Evolutionary conservation across 2,888 invertebrate genomes (phyloP), one percentile per base, ranked within the genome.

Genomic region (Xestia sexstrigata): DNA sequence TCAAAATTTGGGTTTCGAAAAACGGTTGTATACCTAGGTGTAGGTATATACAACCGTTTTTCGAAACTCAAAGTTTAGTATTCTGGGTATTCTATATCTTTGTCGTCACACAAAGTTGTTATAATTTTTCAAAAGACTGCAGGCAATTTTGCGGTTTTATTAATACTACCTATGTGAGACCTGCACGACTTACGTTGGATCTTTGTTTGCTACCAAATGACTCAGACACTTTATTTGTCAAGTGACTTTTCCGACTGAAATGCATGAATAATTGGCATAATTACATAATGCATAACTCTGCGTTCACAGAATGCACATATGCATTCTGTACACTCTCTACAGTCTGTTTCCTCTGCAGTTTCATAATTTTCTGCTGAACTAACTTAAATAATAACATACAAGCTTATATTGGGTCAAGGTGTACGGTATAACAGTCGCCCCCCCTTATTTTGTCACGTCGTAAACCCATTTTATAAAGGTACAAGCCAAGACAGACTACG

Each of bases 211-310:
- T 58, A 80, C 83, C 58, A 47, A 78, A 79, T 79, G 68, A 82
- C 62, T 79, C 63, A 69, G 42, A 63, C 52, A 79, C 39, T 68
- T 81, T 70, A 83, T 60, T 60, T 70, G 26, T 58, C 78, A 58
- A 35, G 68, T 78, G 70, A 78, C 30, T 78, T 69, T 82, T 77
- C 68, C 60, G 60, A 67, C 58, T 66, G 39, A 30, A 55, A 83
- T 70, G 70, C 52, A 70, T 78, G 82, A 79, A 68, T 82, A 67
- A 82, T 82, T 30, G 17, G 45, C 65, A 79, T 35, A 79, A 42
- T 74, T 23, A 39, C 68, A 69, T 66, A 45, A 66, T 52, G 65
- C 65, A 67, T 74, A 70, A 45, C 30, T 26, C n/a, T 60, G 42
- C 30, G 35, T 42, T 11, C 8, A 49, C 42, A 35, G 9, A 26